Conservation (phyloP, 1,140 invertebrate genomes). For the Varroa destructor region DNA sequence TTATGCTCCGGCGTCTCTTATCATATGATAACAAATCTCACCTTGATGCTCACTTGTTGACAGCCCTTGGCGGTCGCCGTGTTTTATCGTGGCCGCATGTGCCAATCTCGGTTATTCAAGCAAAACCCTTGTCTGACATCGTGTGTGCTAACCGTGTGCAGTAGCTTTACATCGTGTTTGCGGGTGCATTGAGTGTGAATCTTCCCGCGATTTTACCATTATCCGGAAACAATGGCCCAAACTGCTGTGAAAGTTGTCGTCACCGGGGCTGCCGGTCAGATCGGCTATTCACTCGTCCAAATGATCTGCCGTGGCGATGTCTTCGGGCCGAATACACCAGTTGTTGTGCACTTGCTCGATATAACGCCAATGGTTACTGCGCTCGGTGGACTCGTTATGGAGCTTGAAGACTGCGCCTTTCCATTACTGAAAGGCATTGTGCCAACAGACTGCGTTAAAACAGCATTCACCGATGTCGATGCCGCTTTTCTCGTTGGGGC, state of each 20-base stretch:
- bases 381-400: constrained; percentile 91
- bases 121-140: too few species aligned
- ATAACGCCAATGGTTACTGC: constrained; percentile 88
- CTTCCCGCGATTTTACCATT: too few species aligned
- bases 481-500: constrained; percentile 96
- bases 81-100: too few species aligned
- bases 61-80: background rate
- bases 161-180: too few species aligned
- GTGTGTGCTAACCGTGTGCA: too few species aligned
- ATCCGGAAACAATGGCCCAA: too few species aligned
- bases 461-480: constrained; percentile 88
- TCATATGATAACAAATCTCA: constrained; percentile 15
- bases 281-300: constrained; percentile 89
- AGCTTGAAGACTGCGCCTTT: constrained; percentile 85
- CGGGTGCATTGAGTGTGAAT: too few species aligned
- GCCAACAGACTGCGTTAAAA: constrained; percentile 68
- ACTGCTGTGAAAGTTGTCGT: constrained; percentile 75
- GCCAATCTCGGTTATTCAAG: too few species aligned
- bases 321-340: constrained; percentile 75
- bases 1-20: background rate
- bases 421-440: constrained; percentile 71
- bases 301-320: constrained; percentile 90
- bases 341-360: constrained; percentile 82
- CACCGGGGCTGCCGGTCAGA: constrained; percentile 95
- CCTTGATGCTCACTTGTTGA: constrained; percentile 24